Evolutionary conservation across 2,113 vertebrate genomes (phyloP), one percentile per base, ranked within the genome.

Genomic region (Cyanoderma ruficeps): DNA sequence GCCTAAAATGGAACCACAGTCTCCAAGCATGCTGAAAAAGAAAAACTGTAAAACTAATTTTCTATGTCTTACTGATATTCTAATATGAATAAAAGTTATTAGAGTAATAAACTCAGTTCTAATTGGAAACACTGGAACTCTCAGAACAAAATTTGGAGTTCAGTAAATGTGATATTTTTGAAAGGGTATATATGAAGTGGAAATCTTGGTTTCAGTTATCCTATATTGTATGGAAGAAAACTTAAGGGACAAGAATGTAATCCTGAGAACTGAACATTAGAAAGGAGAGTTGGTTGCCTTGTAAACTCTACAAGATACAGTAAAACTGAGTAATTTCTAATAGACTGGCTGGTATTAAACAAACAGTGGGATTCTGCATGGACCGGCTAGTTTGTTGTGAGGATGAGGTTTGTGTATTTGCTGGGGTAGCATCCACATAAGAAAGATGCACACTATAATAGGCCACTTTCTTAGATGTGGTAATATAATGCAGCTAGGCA

Each of bases 51-150:
- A 57, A 88, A 90, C 18, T 21, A 89, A 88, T 94, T 79, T 59
- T 55, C 35, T 72, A 11, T 80, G 85, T 92, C 94, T 95, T 94
- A 41, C 57, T 46, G 42, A 22, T 77, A 87, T 87, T 94, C 69
- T 50, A 57, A 28, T 64, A 77, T 39, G 78, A 82, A 91, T 90
- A 67, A 78, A 67, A 71, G 20, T 59, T 85, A 65, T 92, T 84
- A 94, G 79, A 61, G n/a, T 85, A 90, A 95, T 91, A 90, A 93
- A 89, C 47, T 87, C 53, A 53, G 33, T 81, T 81, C 83, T 95
- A 93, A 96, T 93, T 87, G 63, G 78, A 82, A 84, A 72, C 57
- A 53, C 7, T 78, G 64, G 25, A 81, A 47, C 31, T 90, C 59
- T 95, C 50, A 83, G 67, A 90, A 42, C 17, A 59, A 92, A 94